A percentile compares a stretch with the other conserved stretches of the same genome.
These are phyloP conservation scores for Fragum fragum DNA, from an alignment of 2,888 invertebrate genomes.

Conservation along the genomic window DNA sequence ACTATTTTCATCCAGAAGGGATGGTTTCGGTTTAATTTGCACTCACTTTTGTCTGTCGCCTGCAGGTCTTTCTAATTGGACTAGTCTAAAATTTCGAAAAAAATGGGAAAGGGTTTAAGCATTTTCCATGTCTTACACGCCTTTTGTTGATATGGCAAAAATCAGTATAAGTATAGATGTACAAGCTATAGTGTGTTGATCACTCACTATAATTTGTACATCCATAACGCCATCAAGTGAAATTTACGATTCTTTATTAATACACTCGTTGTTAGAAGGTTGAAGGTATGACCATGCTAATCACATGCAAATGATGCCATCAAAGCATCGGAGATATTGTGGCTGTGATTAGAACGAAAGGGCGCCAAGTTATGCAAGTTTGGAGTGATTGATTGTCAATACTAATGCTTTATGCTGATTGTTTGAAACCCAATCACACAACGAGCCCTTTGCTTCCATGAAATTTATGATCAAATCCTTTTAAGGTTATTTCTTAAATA, in stretches of 20 bases:
- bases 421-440: conserved; percentile 16
- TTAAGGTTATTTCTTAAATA: conserved; percentile 30
- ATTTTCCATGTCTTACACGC: background rate
- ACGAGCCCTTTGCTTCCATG: conserved; percentile 21
- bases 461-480: conserved; percentile 31
- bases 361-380: conserved; percentile 28
- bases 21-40: too few relatives aligned
- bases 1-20: too few relatives aligned
- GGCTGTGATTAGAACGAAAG: conserved; percentile 12
- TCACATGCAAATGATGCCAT: conserved; percentile 27
- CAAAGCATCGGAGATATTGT: conserved; percentile 3
- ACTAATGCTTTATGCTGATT: conserved; percentile 29
- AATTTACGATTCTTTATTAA: too few relatives aligned
- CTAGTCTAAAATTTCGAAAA: too few relatives aligned
- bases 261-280: background rate
- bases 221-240: too few relatives aligned
- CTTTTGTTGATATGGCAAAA: too few relatives aligned
- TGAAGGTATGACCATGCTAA: conserved; percentile 18
- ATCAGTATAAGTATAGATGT: too few relatives aligned
- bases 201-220: too few relatives aligned
- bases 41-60: too few relatives aligned
- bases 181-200: too few relatives aligned
- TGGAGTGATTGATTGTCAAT: conserved; percentile 17
- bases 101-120: background rate
- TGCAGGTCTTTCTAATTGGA: too few relatives aligned